phyloP scores from a whole-genome alignment of 2,888 invertebrate species.

The Campaea margaritaria region DNA sequence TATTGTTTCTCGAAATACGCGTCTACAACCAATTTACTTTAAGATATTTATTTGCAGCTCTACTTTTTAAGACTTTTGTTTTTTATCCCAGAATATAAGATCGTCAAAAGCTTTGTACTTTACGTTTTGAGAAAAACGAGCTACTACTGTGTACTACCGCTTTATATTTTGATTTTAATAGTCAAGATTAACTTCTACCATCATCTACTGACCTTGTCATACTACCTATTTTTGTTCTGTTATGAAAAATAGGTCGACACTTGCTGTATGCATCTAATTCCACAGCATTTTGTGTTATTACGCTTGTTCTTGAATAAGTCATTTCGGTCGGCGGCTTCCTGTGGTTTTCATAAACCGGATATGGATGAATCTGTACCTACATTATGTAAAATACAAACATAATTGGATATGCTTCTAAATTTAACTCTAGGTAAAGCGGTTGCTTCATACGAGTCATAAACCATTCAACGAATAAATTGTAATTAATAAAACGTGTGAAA shows the following conservation, averaged over 20 bases:
- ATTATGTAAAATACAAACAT: slow-evolving; percentile 32
- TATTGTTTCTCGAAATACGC: slow-evolving; percentile 45
- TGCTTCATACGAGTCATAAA: slow-evolving; percentile 34
- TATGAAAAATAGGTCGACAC: too few species aligned
- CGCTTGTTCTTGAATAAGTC: slow-evolving; percentile 3
- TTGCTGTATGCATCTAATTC: not conserved
- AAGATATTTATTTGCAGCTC: slow-evolving; percentile 8
- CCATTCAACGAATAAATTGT: slow-evolving; percentile 31
- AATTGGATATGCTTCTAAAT: slow-evolving; percentile 28
- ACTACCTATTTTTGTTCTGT: too few species aligned
- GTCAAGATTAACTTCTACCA: too few species aligned
- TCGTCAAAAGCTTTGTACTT: too few species aligned
- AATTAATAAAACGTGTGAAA: slow-evolving; percentile 27
- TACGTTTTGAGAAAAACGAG: too few species aligned
- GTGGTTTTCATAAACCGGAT: slow-evolving; percentile 21
- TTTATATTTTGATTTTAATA: too few species aligned
- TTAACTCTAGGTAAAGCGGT: slow-evolving; percentile 29
- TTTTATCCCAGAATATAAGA: too few species aligned
- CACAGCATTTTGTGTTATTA: slow-evolving; percentile 2
- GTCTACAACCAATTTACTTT: slow-evolving; percentile 12
- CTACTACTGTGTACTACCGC: too few species aligned
- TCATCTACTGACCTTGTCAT: too few species aligned
- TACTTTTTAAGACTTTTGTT: not conserved
- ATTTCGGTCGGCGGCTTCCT: slow-evolving; percentile 9
- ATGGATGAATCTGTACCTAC: slow-evolving; percentile 11